These are phyloP conservation scores for Batillaria attramentaria DNA, from an alignment of 1,140 invertebrate species.

Conservation along the genomic window DNA sequence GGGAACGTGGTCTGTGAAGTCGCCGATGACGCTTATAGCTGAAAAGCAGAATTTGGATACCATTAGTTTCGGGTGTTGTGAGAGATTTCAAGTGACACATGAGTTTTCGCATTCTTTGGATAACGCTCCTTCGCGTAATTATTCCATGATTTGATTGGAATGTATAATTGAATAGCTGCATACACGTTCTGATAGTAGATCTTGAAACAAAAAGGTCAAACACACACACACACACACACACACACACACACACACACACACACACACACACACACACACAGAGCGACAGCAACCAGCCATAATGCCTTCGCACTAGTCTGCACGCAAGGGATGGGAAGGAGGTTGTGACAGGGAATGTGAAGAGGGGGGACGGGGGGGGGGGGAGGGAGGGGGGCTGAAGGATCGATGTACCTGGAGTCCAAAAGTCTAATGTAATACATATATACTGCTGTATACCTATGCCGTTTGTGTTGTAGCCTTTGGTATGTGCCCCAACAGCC, in stretches of 20 bases:
- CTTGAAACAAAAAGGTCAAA: background rate
- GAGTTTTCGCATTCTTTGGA: too few relatives aligned
- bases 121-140: too few relatives aligned
- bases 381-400: too few relatives aligned
- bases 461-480: conserved; percentile 78
- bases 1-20: conserved; percentile 51
- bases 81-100: too few relatives aligned
- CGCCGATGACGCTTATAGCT: conserved; percentile 77
- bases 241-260: background rate
- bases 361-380: too few relatives aligned
- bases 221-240: background rate
- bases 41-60: background rate
- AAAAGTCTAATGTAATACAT: too few relatives aligned
- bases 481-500: conserved; percentile 78
- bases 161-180: background rate
- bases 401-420: too few relatives aligned
- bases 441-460: too few relatives aligned
- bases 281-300: background rate
- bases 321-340: too few relatives aligned
- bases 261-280: background rate
- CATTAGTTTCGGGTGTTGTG: background rate
- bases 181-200: background rate
- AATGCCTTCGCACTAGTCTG: background rate
- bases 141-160: too few relatives aligned
- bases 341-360: too few relatives aligned